Conservation (phyloP, 1,140 invertebrate species). For the Drosophila biarmipes region DNA sequence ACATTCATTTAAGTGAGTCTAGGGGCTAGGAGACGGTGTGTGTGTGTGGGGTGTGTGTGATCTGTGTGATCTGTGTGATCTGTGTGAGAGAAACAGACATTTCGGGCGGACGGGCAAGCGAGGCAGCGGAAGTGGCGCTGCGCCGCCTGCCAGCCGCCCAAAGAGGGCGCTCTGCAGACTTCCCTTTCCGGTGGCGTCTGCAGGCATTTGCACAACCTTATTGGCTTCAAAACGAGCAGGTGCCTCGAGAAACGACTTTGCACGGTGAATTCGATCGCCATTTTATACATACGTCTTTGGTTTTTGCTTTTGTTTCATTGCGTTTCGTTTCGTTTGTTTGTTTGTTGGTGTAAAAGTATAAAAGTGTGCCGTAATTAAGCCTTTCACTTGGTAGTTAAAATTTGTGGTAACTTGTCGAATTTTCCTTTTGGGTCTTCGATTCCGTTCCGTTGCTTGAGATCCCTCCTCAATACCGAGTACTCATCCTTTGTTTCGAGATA, state of each 20-base stretch:
- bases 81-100: slow-evolving; percentile 62
- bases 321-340: slow-evolving; percentile 45
- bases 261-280: slow-evolving; percentile 30
- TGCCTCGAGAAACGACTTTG: slow-evolving; percentile 63
- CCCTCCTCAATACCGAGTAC: slow-evolving; percentile 22
- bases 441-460: slow-evolving; percentile 27
- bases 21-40: slow-evolving; percentile 13
- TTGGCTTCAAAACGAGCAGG: slow-evolving; percentile 73
- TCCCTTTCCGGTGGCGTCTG: slow-evolving; percentile 33
- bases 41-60: slow-evolving; percentile 29
- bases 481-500: slow-evolving; percentile 65
- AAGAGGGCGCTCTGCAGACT: slow-evolving; percentile 66
- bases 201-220: slow-evolving; percentile 78
- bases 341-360: slow-evolving; percentile 83
- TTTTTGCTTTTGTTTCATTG: slow-evolving; percentile 43
- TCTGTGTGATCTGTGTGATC: slow-evolving; percentile 31
- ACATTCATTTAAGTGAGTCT: slow-evolving; percentile 42
- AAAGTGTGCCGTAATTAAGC: slow-evolving; percentile 75
- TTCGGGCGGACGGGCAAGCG: slow-evolving; percentile 20
- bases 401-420: slow-evolving; percentile 68
- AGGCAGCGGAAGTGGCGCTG: not conserved
- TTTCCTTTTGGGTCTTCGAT: slow-evolving; percentile 21
- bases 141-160: slow-evolving; percentile 1
- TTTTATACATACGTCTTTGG: slow-evolving; percentile 23
- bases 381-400: slow-evolving; percentile 67